phyloP scores from a whole-genome alignment of 2,888 invertebrate species.

The Cryptus viduatorius region DNA sequence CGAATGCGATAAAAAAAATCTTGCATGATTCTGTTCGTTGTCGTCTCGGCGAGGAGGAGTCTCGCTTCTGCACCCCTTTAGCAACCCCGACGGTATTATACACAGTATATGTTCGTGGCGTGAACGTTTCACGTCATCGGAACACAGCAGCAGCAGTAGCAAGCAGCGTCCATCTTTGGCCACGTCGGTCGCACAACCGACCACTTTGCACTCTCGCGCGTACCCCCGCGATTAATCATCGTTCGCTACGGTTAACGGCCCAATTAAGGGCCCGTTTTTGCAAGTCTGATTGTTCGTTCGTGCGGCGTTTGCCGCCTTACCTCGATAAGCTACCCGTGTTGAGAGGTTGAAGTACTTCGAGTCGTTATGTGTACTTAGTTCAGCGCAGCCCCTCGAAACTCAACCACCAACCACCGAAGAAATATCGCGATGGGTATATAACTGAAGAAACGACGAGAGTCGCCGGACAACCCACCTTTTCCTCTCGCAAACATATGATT shows the following conservation, averaged over 20 bases:
- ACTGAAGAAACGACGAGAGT: conserved; percentile 13
- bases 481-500: conserved; percentile 34
- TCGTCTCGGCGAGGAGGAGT: conserved; percentile 26
- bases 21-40: conserved; percentile 48
- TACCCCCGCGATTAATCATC: conserved; percentile 79
- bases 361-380: conserved; percentile 69
- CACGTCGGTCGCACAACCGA: conserved; percentile 32
- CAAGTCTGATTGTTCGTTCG: conserved; percentile 81
- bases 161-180: conserved; percentile 62
- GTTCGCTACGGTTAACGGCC: conserved; percentile 75
- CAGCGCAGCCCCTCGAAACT: conserved; percentile 58
- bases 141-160: not conserved
- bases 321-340: conserved; percentile 55
- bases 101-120: not conserved
- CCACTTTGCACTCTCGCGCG: conserved; percentile 70
- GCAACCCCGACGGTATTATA: conserved; percentile 14
- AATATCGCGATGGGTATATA: conserved; percentile 53
- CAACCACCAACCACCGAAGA: conserved; percentile 48
- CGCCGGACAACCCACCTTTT: conserved; percentile 28
- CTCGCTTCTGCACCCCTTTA: conserved; percentile 23
- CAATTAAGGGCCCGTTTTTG: conserved; percentile 80
- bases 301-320: conserved; percentile 64
- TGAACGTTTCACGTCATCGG: conserved; percentile 35
- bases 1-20: conserved; percentile 16
- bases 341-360: conserved; percentile 23